Evolutionary conservation across 2,113 vertebrate species (phyloP), one percentile per base, ranked within the genome.

Genomic region (Connochaetes taurinus): DNA sequence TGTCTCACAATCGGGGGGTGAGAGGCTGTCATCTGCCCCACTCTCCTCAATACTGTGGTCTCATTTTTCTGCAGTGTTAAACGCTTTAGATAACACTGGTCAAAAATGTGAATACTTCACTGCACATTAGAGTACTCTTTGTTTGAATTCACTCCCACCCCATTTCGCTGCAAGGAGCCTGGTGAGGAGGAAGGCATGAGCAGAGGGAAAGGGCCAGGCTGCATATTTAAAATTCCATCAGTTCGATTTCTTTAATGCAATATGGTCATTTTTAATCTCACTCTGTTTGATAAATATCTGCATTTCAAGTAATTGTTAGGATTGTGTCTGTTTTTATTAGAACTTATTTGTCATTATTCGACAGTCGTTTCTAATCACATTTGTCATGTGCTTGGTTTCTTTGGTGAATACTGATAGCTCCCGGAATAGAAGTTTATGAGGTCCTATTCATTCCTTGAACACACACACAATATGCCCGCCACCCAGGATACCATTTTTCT

Each of bases 261-360:
- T 76, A 97, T 19, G 97, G 97, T 97, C 98, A 98, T 98, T 98
- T 98, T 98, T 97, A 98, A 98, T 98, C 97, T 98, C 57, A 50
- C 92, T 78, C 78, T 62, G 94, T 62, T 98, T 98, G 98, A 97
- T 97, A 98, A 98, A 98, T 98, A 98, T 96, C 95, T 95, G 92
- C 97, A 97, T 97, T 95, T 97, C 95, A 97, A 97, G 97, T 97
- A 95, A 98, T 97, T 98, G 97, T 98, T 91, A 96, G 97, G 97
- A 98, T 94, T 71, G 97, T 98, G 97, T 97, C 98, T 88, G 92
- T 98, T 98, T 98, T 98, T 96, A 98, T 98, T 98, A 98, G 97
- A 97, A 98, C 94, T 67, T 96, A 97, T 98, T 97, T 96, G 95
- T 98, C 98, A 98, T 96, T 96, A 96, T 96, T 96, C 97, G 97